Conservation (phyloP, 2,888 invertebrate species). For the Drosophila lutescens region DNA sequence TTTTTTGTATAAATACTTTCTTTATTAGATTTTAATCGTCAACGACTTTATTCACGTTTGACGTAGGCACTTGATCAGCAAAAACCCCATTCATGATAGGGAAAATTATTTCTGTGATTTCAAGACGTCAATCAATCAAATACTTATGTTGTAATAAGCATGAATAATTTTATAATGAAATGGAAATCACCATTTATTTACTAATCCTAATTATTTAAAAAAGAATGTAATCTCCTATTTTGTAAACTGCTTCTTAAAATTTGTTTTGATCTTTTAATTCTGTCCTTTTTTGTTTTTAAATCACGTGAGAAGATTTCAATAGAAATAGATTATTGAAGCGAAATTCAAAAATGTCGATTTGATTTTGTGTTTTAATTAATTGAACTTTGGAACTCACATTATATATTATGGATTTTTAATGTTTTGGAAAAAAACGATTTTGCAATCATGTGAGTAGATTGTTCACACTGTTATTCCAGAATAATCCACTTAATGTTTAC, state of each 20-base stretch:
- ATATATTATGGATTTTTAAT: not conserved
- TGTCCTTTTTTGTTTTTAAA: not conserved
- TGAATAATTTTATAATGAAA: conserved; percentile 4
- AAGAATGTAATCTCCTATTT: not conserved
- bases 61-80: conserved; percentile 18
- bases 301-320: not conserved
- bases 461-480: not conserved
- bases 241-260: not conserved
- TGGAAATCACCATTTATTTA: not conserved
- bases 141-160: not conserved
- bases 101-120: not conserved
- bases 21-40: too few relatives aligned
- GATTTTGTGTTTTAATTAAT: not conserved
- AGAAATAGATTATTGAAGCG: too few relatives aligned
- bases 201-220: not conserved
- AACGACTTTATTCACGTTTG: not conserved
- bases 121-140: not conserved
- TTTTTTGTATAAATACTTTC: too few relatives aligned
- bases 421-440: not conserved
- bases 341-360: too few relatives aligned
- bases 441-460: not conserved
- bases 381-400: not conserved
- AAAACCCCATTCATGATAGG: conserved; percentile 9
- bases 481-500: not conserved
- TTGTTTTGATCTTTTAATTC: too few relatives aligned